Conservation (phyloP, 2,113 vertebrate species). For the Myotis lucifugus region DNA sequence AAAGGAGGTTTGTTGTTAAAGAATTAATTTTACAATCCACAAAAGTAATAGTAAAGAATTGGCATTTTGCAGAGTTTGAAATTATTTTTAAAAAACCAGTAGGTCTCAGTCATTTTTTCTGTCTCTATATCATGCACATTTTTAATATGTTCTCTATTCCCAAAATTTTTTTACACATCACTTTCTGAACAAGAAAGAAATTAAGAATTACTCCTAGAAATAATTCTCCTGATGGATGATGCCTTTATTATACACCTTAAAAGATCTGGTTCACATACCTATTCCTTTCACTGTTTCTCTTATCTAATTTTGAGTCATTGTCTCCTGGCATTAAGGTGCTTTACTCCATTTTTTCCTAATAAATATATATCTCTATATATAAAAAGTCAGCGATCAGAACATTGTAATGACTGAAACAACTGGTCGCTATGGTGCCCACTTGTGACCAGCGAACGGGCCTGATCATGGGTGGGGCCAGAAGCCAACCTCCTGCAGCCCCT, state of each 20-base stretch:
- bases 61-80: background rate
- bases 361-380: background rate
- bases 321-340: background rate
- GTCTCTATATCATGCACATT: background rate
- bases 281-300: background rate
- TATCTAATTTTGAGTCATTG: background rate
- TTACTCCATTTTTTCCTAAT: background rate
- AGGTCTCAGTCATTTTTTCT: background rate
- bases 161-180: background rate
- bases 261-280: background rate
- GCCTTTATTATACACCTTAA: background rate
- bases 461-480: too few species aligned
- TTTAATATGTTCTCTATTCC: conserved; percentile 5
- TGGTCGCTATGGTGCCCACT: too few species aligned
- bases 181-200: conserved; percentile 14
- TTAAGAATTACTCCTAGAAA: background rate
- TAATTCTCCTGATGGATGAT: background rate
- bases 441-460: too few species aligned
- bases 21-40: background rate
- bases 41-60: conserved; percentile 5
- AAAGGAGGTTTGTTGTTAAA: background rate
- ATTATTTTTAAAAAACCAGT: background rate
- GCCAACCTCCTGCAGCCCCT: too few species aligned
- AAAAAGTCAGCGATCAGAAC: background rate
- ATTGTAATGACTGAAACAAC: too few species aligned